A percentile compares a stretch with the other conserved stretches of the same genome.
phyloP scores from a whole-genome alignment of 2,113 vertebrate species.

The Syngnathus floridae region DNA sequence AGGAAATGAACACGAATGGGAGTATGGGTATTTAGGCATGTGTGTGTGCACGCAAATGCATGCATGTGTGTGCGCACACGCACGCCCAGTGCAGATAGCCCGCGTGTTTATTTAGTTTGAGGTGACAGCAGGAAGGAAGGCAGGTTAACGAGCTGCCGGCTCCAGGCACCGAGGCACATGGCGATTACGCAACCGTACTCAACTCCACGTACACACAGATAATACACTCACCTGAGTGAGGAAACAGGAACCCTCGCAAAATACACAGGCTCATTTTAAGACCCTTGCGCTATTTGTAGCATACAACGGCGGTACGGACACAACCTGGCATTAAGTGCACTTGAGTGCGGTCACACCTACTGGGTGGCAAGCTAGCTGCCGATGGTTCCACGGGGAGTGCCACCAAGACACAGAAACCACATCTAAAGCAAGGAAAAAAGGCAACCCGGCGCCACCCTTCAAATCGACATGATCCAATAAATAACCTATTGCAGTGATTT shows the following conservation, averaged over 20 bases:
- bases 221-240: constrained; percentile 44
- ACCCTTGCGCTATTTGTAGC: constrained; percentile 5
- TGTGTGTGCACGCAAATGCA: constrained; percentile 12
- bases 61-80: constrained; percentile 21
- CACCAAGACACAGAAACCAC: neutral
- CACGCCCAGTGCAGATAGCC: constrained; percentile 40
- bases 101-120: constrained; percentile 68
- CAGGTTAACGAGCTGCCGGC: constrained; percentile 69
- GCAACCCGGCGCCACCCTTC: neutral
- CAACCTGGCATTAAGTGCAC: neutral
- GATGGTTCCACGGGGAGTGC: neutral
- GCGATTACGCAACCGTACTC: constrained; percentile 61
- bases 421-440: neutral
- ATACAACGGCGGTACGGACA: neutral
- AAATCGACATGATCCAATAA: neutral
- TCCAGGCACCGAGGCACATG: constrained; percentile 64
- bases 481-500: too few relatives aligned
- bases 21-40: constrained; percentile 13
- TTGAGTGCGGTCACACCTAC: neutral
- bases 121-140: constrained; percentile 72
- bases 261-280: constrained; percentile 21
- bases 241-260: constrained; percentile 31
- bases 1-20: constrained; percentile 24
- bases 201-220: constrained; percentile 30
- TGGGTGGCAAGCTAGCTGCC: neutral